Evolutionary conservation across 2,113 vertebrate species (phyloP).

Genomic region (Philantomba maxwellii): DNA sequence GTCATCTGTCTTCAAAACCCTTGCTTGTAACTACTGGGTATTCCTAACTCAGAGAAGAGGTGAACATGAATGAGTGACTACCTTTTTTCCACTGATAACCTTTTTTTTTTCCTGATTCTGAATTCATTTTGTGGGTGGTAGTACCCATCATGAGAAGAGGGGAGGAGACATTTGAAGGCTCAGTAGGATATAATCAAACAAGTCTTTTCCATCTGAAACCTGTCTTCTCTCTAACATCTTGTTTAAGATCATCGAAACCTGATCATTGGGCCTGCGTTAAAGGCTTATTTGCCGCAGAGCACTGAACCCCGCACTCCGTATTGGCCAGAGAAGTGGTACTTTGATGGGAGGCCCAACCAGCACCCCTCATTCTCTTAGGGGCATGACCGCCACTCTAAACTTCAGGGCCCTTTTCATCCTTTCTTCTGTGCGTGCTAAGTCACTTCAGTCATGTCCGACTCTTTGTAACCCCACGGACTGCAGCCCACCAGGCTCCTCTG

Average conservation of each 20-base stretch:
- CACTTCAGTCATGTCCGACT: neutral
- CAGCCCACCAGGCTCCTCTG: neutral
- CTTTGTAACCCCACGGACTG: neutral
- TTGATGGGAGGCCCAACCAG: neutral
- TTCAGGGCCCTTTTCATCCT: neutral
- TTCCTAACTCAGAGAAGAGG: neutral
- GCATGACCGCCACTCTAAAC: neutral
- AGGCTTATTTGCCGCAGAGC: neutral
- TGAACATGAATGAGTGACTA: neutral
- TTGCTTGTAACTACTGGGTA: neutral
- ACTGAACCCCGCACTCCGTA: accelerated
- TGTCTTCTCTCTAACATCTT: neutral
- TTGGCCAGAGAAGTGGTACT: neutral
- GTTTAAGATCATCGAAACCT: neutral
- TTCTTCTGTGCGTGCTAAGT: neutral
- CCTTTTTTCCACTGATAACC: neutral
- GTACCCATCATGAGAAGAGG: neutral
- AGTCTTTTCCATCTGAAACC: neutral
- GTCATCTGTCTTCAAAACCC: neutral
- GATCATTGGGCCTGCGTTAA: too few relatives aligned
- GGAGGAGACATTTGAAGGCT: neutral
- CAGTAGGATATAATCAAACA: neutral
- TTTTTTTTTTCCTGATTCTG: neutral
- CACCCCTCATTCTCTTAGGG: neutral
- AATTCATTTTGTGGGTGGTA: neutral